A percentile compares a stretch with the other conserved stretches of the same genome.
These are phyloP conservation scores for Ornithorhynchus anatinus DNA, from an alignment of 2,113 vertebrate genomes.

Conservation along the genomic window DNA sequence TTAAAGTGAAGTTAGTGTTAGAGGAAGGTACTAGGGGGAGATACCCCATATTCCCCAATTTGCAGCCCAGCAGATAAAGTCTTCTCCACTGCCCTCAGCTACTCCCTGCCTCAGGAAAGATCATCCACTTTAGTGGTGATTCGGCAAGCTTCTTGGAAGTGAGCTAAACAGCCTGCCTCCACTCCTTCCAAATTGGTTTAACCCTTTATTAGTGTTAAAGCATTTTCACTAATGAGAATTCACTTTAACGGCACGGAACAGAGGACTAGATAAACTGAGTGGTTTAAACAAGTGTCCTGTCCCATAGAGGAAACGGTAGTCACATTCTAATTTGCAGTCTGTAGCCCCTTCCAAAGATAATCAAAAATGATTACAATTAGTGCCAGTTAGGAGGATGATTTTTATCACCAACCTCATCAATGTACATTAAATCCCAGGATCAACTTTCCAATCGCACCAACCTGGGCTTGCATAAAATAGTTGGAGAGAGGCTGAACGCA, in stretches of 20 bases:
- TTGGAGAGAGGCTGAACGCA: slow-evolving; percentile 27
- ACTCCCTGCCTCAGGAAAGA: background rate
- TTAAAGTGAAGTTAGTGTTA: background rate
- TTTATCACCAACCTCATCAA: slow-evolving; percentile 7
- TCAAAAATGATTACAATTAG: background rate
- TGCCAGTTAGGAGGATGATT: background rate
- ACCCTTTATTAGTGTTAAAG: slow-evolving; percentile 28
- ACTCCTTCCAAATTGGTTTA: slow-evolving; percentile 29
- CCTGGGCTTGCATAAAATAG: slow-evolving; percentile 21
- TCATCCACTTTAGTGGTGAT: background rate
- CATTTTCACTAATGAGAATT: slow-evolving; percentile 38
- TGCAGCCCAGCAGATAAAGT: background rate
- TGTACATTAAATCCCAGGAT: slow-evolving; percentile 25
- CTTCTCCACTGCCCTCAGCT: background rate
- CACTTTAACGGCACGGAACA: slow-evolving; percentile 26
- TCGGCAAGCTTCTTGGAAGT: background rate
- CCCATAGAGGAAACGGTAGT: background rate
- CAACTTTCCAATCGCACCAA: slow-evolving; percentile 24
- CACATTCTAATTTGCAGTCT: background rate
- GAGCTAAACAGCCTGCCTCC: slow-evolving; percentile 4
- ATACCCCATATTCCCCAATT: background rate
- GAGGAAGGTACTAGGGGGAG: background rate
- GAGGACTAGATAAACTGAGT: slow-evolving; percentile 14
- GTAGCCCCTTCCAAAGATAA: background rate
- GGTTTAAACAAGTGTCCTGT: too few relatives aligned